Evolutionary conservation across 2,888 invertebrate genomes (phyloP), one percentile per base, ranked within the genome.

Genomic region (Amblyteles armatorius): DNA sequence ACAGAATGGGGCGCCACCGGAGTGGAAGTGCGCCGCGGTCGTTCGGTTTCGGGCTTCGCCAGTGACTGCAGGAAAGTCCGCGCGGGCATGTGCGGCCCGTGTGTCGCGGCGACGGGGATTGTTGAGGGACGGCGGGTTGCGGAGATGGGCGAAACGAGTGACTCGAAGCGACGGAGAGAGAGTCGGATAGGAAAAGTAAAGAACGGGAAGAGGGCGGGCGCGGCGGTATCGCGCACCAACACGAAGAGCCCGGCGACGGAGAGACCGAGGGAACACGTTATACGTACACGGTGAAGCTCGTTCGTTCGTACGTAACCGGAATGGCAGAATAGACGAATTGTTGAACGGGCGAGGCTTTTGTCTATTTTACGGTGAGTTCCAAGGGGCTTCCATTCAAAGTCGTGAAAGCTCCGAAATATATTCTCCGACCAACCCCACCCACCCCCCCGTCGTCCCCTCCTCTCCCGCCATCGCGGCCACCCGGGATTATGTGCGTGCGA

Each of bases 291-390:
- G 88, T 87, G 88, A 91, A 92, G 91, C 91, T 91, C 91, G 91
- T 90, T 91, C 91, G 91, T 89, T 92, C 90, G 91, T 90, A 91
- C 90, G 91, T 91, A 90, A 91, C 91, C 90, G 90, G 88, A 90
- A 48, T 88, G 89, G 91, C 89, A 92, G 92, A 92, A 92, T 92
- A 91, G 92, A 92, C 90, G 92, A 93, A 92, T 92, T 92, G 92
- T 92, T 92, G 90, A 91, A 91, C 89, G 90, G 73, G 88, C 91
- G 67, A 87, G 91, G 92, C 92, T 92, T 93, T 93, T 92, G 93
- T 93, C 93, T 92, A 92, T 92, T 93, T 92, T 92, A 92, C 92
- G 89, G 82, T 77, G 91, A 93, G 91, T 93, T 93, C 91, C 91
- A 92, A 92, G 91, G 91, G 92, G 93, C 91, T 93, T 93, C 92